Evolutionary conservation across 1,140 invertebrate genomes (phyloP).

Genomic region (Drosophila pandora): DNA sequence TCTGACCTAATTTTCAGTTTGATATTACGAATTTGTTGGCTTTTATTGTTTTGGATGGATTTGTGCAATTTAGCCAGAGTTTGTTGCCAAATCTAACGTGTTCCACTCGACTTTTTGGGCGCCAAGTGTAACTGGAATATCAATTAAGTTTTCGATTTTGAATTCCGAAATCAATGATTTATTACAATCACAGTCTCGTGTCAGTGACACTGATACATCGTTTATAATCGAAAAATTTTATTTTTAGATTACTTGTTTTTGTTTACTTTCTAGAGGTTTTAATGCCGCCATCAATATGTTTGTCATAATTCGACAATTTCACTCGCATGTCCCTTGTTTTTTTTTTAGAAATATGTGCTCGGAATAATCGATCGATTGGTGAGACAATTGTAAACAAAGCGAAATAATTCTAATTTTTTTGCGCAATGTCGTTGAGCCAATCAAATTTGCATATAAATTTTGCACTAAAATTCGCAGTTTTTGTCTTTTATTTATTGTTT

Average conservation of each 20-base stretch:
- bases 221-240: constrained; percentile 29
- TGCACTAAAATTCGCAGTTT: constrained; percentile 29
- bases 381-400: constrained; percentile 41
- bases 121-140: constrained; percentile 28
- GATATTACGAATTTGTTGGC: constrained; percentile 52
- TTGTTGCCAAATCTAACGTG: constrained; percentile 46
- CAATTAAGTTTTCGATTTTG: constrained; percentile 25
- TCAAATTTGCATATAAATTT: constrained; percentile 50
- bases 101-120: constrained; percentile 5
- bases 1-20: constrained; percentile 70
- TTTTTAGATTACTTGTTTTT: constrained; percentile 43
- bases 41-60: constrained; percentile 36
- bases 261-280: constrained; percentile 53
- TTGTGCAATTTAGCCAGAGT: constrained; percentile 27
- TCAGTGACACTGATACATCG: constrained; percentile 54
- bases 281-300: constrained; percentile 59
- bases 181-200: constrained; percentile 21
- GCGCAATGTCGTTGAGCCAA: constrained; percentile 46
- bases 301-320: constrained; percentile 63
- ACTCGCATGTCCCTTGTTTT: constrained; percentile 31
- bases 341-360: constrained; percentile 34
- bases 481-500: constrained; percentile 17
- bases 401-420: constrained; percentile 44
- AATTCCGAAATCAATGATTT: constrained; percentile 8
- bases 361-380: constrained; percentile 32